These are phyloP conservation scores for Thoracochromis brauschi DNA, from an alignment of 2,113 vertebrate genomes.

Conservation along the genomic window DNA sequence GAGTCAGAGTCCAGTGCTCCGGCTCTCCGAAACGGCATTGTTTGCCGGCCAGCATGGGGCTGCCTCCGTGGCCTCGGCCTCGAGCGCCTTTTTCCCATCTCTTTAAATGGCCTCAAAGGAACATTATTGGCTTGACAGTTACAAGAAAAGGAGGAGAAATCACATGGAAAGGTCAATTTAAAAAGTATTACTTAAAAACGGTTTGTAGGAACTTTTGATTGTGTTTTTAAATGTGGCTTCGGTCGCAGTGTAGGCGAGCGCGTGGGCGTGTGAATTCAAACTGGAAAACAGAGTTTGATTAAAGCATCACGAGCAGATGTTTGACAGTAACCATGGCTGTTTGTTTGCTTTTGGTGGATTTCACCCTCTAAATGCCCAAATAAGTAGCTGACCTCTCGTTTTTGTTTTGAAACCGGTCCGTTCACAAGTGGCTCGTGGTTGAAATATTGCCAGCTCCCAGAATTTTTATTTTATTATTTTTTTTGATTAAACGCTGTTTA, in stretches of 20 bases:
- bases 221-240: not conserved
- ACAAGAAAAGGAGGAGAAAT: constrained; percentile 58
- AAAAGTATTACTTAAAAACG: constrained; percentile 55
- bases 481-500: not conserved
- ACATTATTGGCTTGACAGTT: constrained; percentile 62
- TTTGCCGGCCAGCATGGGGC: constrained; percentile 72
- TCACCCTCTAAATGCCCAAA: not conserved
- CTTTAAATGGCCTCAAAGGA: constrained; percentile 56
- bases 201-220: not conserved
- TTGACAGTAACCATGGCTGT: not conserved
- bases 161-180: constrained; percentile 40
- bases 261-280: constrained; percentile 19
- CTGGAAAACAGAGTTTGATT: not conserved
- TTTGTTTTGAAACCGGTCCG: not conserved
- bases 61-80: constrained; percentile 43
- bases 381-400: not conserved
- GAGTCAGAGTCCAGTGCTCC: constrained; percentile 52
- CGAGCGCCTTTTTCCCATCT: constrained; percentile 36
- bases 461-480: not conserved
- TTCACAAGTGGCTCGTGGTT: not conserved
- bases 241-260: not conserved
- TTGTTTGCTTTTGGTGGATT: constrained; percentile 20
- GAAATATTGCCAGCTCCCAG: not conserved
- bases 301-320: not conserved
- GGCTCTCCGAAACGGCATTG: constrained; percentile 70